A percentile compares a stretch with the other conserved stretches of the same genome.
Conservation (phyloP, 2,888 invertebrate species). For the Oscheius sp. region DNA sequence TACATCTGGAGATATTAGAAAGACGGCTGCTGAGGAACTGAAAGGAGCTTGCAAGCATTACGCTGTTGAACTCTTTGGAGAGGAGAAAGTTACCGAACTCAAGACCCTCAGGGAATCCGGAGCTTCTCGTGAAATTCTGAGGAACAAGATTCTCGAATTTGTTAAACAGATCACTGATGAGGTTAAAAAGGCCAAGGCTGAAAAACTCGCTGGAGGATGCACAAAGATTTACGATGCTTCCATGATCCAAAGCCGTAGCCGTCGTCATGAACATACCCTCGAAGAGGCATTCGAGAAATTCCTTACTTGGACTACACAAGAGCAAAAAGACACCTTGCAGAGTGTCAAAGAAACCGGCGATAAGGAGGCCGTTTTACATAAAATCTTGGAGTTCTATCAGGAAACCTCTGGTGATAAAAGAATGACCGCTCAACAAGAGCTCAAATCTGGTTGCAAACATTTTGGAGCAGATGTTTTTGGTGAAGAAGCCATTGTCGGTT, state of each 20-base stretch:
- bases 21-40: conserved; percentile 32
- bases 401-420: conserved; percentile 21
- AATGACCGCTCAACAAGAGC: conserved; percentile 29
- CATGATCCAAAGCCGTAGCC: conserved; percentile 29
- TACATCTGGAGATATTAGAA: conserved; percentile 26
- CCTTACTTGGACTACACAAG: conserved; percentile 33
- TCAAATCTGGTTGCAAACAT: conserved; percentile 43
- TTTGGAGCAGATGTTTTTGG: conserved; percentile 48
- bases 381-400: conserved; percentile 38
- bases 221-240: conserved; percentile 35
- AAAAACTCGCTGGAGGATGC: conserved; percentile 40
- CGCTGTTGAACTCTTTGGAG: conserved; percentile 48
- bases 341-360: conserved; percentile 20
- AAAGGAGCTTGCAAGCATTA: conserved; percentile 45
- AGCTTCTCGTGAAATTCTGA: conserved; percentile 36
- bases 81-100: conserved; percentile 45
- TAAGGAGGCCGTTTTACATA: conserved; percentile 30
- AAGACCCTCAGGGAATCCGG: conserved; percentile 55
- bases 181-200: conserved; percentile 49
- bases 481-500: conserved; percentile 40
- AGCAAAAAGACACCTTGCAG: conserved; percentile 32
- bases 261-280: conserved; percentile 35
- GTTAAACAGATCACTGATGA: conserved; percentile 38
- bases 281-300: conserved; percentile 15
- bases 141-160: conserved; percentile 36